Percentiles rank a stretch among this genome's conserved stretches.
Conservation (phyloP, 1,140 invertebrate species). For the Caenorhabditis inopinata region DNA sequence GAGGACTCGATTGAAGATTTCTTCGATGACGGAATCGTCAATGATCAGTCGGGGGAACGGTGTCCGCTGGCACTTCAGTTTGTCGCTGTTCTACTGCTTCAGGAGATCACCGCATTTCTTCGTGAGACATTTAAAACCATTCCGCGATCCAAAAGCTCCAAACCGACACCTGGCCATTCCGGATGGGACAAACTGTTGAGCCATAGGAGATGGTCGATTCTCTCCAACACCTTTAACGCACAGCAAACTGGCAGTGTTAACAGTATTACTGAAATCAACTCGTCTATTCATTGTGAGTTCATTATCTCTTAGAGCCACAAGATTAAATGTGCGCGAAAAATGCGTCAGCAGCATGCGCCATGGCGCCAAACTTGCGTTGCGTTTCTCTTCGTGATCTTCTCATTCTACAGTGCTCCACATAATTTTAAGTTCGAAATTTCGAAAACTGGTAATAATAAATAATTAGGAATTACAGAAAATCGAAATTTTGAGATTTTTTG, state of each 20-base stretch:
- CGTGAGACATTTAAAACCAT: conserved; percentile 84
- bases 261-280: conserved; percentile 63
- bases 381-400: too few relatives aligned
- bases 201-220: conserved; percentile 67
- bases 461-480: too few relatives aligned
- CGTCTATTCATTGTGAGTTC: conserved; percentile 49
- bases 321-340: too few relatives aligned
- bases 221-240: conserved; percentile 65
- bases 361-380: too few relatives aligned
- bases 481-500: too few relatives aligned
- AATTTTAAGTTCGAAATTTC: too few relatives aligned
- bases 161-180: conserved; percentile 47
- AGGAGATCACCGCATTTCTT: conserved; percentile 94
- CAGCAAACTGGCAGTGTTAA: conserved; percentile 60
- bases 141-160: conserved; percentile 66
- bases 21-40: conserved; percentile 81
- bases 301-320: too few relatives aligned
- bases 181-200: conserved; percentile 66
- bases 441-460: too few relatives aligned
- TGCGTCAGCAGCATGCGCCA: too few relatives aligned
- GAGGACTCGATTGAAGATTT: conserved; percentile 98
- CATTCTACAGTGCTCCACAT: too few relatives aligned
- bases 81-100: conserved; percentile 84
- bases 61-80: conserved; percentile 89
- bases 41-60: conserved; percentile 70